Evolutionary conservation across 1,140 invertebrate species (phyloP).

Genomic region (Magallana angulata): DNA sequence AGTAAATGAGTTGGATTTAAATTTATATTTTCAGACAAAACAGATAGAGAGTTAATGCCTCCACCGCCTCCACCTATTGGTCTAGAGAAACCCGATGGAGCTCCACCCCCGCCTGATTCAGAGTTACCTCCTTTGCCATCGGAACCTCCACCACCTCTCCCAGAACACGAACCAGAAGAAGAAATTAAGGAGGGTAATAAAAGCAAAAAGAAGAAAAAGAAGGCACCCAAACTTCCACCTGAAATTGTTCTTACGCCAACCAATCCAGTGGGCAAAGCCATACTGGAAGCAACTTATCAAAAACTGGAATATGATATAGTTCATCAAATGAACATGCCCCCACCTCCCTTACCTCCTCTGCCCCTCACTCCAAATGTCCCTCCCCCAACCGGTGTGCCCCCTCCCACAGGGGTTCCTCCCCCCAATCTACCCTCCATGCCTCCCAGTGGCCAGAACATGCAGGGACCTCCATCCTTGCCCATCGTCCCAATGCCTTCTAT

Average conservation of each 20-base stretch:
- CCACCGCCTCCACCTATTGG: slow-evolving; percentile 42
- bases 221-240: slow-evolving; percentile 43
- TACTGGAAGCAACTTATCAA: slow-evolving; percentile 48
- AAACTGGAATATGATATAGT: slow-evolving; percentile 43
- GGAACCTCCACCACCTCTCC: slow-evolving; percentile 53
- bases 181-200: slow-evolving; percentile 49
- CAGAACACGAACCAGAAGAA: slow-evolving; percentile 56
- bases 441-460: not conserved
- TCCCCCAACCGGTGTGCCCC: slow-evolving; percentile 31
- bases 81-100: not conserved
- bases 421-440: not conserved
- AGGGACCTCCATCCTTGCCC: slow-evolving; percentile 41
- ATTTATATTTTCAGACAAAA: slow-evolving; percentile 6
- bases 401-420: slow-evolving; percentile 13
- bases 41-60: slow-evolving; percentile 43
- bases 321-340: slow-evolving; percentile 46
- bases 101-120: slow-evolving; percentile 38
- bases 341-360: slow-evolving; percentile 45
- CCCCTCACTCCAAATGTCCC: slow-evolving; percentile 27
- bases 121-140: slow-evolving; percentile 50
- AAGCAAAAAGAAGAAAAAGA: slow-evolving; percentile 54
- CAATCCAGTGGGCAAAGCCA: slow-evolving; percentile 51
- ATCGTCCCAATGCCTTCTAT: slow-evolving; percentile 38
- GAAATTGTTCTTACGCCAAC: slow-evolving; percentile 48
- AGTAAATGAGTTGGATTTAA: not conserved